Conservation (phyloP, 2,888 invertebrate species). For the Lepidonotus clava region DNA sequence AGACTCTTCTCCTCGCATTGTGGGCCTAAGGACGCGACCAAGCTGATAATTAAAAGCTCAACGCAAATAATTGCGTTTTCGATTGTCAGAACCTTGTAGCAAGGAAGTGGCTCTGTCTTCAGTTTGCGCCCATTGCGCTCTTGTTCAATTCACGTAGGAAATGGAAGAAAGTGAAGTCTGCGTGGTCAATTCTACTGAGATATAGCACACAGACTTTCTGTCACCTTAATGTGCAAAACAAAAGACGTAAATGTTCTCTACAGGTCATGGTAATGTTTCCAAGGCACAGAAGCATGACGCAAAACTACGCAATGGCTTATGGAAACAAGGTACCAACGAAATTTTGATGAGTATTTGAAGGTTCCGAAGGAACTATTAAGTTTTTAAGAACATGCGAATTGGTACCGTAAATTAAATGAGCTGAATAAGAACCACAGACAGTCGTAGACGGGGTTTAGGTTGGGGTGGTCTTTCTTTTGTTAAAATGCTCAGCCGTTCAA, state of each 20-base stretch:
- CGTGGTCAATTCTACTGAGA: background rate
- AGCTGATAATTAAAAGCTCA: slow-evolving; percentile 44
- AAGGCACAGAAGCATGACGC: no score
- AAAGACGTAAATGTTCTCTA: no score
- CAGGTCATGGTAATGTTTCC: no score
- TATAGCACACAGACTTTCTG: background rate
- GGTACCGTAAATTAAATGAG: background rate
- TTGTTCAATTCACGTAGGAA: background rate
- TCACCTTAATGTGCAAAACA: slow-evolving; percentile 29
- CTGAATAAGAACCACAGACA: no score
- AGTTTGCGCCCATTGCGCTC: background rate
- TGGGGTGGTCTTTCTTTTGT: no score
- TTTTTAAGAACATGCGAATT: background rate
- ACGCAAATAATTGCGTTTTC: slow-evolving; percentile 48
- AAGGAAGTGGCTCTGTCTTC: background rate
- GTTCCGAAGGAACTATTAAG: background rate
- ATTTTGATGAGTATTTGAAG: background rate
- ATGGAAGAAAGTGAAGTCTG: background rate
- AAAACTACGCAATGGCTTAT: no score
- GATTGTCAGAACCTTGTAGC: slow-evolving; percentile 24
- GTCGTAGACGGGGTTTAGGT: no score
- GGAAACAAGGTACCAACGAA: background rate
- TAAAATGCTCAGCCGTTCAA: no score
- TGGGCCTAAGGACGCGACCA: slow-evolving; percentile 46
- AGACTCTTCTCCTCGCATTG: slow-evolving; percentile 48